Evolutionary conservation across 2,113 vertebrate species (phyloP).

Genomic region (Panurus biarmicus): DNA sequence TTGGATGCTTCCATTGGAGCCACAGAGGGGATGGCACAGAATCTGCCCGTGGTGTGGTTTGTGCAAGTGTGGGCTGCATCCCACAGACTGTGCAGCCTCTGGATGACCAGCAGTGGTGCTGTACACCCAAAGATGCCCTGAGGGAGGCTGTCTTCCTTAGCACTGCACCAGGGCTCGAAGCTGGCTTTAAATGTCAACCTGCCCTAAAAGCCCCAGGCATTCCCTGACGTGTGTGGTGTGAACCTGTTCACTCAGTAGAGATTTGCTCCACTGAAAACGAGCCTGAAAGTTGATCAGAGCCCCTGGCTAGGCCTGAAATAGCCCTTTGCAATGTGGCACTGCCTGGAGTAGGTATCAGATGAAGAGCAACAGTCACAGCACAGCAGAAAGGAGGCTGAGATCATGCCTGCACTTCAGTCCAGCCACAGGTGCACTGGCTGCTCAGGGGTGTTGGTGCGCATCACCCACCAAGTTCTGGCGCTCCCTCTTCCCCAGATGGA

Average conservation of each 20-base stretch:
- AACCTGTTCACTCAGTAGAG: neutral
- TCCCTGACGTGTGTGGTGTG: neutral
- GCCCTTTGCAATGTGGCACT: neutral
- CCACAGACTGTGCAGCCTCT: neutral
- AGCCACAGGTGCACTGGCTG: neutral
- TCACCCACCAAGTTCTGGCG: neutral
- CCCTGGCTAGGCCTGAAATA: conserved; percentile 11
- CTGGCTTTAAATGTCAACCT: neutral
- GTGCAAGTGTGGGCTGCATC: neutral
- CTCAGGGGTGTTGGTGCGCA: neutral
- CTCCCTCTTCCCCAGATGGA: neutral
- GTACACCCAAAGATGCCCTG: neutral
- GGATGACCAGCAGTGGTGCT: neutral
- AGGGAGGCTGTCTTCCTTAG: neutral
- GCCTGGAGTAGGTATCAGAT: neutral
- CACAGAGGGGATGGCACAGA: neutral
- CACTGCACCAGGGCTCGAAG: neutral
- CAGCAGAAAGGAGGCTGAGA: neutral
- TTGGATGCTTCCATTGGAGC: neutral
- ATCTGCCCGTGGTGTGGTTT: neutral
- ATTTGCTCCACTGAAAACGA: neutral
- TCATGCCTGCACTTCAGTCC: neutral
- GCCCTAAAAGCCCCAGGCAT: neutral
- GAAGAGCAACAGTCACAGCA: neutral
- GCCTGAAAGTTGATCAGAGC: conserved; percentile 30